Evolutionary conservation across 2,888 invertebrate genomes (phyloP).

Genomic region (Euzophera pinguis): DNA sequence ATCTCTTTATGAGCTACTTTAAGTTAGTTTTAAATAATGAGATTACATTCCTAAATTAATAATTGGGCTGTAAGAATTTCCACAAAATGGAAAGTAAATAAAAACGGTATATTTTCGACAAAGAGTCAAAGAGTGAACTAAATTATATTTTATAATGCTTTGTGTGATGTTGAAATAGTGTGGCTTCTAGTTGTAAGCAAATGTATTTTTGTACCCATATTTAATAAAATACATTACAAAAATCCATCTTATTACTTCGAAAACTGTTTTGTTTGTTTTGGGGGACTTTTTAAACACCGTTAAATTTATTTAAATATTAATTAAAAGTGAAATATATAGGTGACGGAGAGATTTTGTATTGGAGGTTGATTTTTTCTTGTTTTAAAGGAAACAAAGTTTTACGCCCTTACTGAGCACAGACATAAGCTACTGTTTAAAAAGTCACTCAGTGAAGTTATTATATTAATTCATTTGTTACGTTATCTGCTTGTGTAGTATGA

Average conservation of each 20-base stretch:
- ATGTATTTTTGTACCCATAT: slow-evolving; percentile 56
- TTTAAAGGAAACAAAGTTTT: too few species aligned
- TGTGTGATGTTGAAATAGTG: slow-evolving; percentile 26
- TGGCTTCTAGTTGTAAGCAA: slow-evolving; percentile 37
- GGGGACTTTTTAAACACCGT: too few species aligned
- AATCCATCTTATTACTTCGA: background rate
- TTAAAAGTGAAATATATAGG: too few species aligned
- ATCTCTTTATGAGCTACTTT: slow-evolving; percentile 44
- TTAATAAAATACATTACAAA: slow-evolving; percentile 32
- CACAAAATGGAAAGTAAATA: background rate
- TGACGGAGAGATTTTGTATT: too few species aligned
- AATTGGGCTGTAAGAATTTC: background rate
- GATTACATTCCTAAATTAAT: slow-evolving; percentile 28
- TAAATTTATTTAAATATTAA: too few species aligned
- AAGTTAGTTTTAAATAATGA: slow-evolving; percentile 10
- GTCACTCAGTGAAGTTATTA: too few species aligned
- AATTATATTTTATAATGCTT: slow-evolving; percentile 21
- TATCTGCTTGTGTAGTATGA: too few species aligned
- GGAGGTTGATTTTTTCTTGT: too few species aligned
- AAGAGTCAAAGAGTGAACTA: slow-evolving; percentile 8
- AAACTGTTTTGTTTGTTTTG: background rate
- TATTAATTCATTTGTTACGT: too few species aligned
- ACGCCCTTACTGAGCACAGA: too few species aligned
- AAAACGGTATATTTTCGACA: slow-evolving; percentile 4
- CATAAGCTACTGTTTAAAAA: too few species aligned